Evolutionary conservation across 1,140 invertebrate species (phyloP).

Genomic region (Lithobius niger): DNA sequence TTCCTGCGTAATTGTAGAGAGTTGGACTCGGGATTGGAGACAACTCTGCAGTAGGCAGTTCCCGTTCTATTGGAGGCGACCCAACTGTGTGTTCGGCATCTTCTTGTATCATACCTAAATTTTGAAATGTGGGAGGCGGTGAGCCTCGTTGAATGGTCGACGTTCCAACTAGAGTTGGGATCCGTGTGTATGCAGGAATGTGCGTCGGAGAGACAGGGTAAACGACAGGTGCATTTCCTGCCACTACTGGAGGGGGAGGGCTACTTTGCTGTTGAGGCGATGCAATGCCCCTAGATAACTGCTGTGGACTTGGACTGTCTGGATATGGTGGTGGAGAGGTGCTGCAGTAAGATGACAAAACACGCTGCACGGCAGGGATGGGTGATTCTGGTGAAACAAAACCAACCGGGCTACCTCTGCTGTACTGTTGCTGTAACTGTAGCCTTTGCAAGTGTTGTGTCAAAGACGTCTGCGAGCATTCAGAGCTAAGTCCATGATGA

Average conservation of each 20-base stretch:
- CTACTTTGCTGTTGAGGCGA: constrained; percentile 12
- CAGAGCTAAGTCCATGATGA: constrained; percentile 16
- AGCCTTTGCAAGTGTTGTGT: constrained; percentile 35
- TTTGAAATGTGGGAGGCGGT: constrained; percentile 37
- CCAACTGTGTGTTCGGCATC: constrained; percentile 39
- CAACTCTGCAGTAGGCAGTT: constrained; percentile 4
- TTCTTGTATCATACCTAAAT: constrained; percentile 76
- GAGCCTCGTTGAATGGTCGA: constrained; percentile 30
- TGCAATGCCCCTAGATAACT: background rate
- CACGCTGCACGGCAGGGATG: constrained; percentile 17
- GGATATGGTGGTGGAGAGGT: constrained; percentile 14
- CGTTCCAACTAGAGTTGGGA: background rate
- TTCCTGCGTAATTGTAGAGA: background rate
- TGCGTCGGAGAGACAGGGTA: constrained; percentile 13
- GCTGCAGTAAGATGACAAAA: constrained; percentile 4
- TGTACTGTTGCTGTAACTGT: constrained; percentile 31
- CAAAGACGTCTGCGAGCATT: constrained; percentile 18
- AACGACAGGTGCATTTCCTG: background rate
- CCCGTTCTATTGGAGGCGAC: constrained; percentile 8
- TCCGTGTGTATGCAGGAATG: constrained; percentile 7
- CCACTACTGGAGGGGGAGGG: constrained; percentile 9
- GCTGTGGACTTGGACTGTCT: constrained; percentile 11
- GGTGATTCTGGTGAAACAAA: constrained; percentile 17
- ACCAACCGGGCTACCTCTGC: constrained; percentile 13
- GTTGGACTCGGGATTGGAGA: background rate